phyloP scores from a whole-genome alignment of 2,797 vertebrate species.

The Tragopan temminckii region DNA sequence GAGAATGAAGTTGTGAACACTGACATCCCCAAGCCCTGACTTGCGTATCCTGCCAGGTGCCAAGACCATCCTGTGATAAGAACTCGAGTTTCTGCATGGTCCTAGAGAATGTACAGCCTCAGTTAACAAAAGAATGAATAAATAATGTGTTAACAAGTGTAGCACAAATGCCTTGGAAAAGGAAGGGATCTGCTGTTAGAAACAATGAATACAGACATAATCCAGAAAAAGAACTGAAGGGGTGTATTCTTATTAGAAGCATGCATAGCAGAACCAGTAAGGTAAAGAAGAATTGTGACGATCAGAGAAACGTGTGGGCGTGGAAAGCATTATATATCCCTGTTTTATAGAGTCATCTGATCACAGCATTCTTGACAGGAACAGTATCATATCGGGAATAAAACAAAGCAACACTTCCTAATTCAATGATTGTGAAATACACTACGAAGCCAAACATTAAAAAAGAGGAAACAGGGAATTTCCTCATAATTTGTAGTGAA shows the following conservation, averaged over 20 bases:
- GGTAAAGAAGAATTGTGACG: not conserved
- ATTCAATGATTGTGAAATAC: not conserved
- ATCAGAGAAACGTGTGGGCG: not conserved
- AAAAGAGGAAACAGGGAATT: not conserved
- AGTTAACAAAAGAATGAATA: not conserved
- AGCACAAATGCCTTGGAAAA: not conserved
- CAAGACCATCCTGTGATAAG: not conserved
- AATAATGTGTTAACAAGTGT: not conserved
- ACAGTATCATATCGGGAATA: not conserved
- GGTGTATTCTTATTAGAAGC: not conserved
- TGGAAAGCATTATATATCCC: not conserved
- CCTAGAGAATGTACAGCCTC: not conserved
- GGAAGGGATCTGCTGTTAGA: not conserved
- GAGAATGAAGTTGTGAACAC: not conserved
- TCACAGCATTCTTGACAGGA: not conserved
- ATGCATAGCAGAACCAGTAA: not conserved
- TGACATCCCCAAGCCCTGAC: not conserved
- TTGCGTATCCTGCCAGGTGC: not conserved
- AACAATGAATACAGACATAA: not conserved
- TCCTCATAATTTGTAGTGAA: not conserved
- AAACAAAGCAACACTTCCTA: not conserved
- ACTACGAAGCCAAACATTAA: not conserved
- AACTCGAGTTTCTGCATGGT: not conserved
- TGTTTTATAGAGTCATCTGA: not conserved
- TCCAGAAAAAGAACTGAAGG: not conserved